Evolutionary conservation across 2,888 invertebrate species (phyloP).

Genomic region (Falcaria lacertinaria): DNA sequence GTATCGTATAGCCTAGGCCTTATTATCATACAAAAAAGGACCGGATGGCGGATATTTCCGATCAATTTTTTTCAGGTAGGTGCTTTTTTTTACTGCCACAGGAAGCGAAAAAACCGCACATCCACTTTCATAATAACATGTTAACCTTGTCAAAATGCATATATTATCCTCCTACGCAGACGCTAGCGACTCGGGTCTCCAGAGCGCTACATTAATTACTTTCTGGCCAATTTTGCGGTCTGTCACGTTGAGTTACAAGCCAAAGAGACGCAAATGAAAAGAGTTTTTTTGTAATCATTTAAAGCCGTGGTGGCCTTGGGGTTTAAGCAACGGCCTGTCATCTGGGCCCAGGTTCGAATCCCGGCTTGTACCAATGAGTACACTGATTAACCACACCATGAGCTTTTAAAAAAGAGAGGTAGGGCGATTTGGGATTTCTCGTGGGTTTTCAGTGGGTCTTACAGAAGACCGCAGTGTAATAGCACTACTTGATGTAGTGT

Average conservation of each 20-base stretch:
- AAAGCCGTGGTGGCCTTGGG: no score
- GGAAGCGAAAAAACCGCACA: constrained; percentile 1
- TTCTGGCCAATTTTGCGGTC: constrained; percentile 60
- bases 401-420: no score
- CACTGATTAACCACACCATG: no score
- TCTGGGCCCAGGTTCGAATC: no score
- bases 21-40: no score
- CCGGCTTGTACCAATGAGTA: no score
- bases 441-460: no score
- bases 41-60: background rate
- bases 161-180: constrained; percentile 22
- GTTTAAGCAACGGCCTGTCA: no score
- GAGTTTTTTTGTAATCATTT: constrained; percentile 24
- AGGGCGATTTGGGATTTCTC: no score
- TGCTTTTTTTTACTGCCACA: background rate
- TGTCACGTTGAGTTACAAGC: constrained; percentile 55
- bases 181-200: constrained; percentile 30
- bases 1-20: background rate
- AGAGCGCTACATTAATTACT: constrained; percentile 50
- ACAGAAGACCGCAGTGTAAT: no score
- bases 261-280: constrained; percentile 37
- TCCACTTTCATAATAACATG: constrained; percentile 18
- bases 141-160: constrained; percentile 31
- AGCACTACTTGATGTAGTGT: no score
- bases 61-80: background rate